phyloP scores from a whole-genome alignment of 2,888 invertebrate genomes.

The Panzeria rudis region DNA sequence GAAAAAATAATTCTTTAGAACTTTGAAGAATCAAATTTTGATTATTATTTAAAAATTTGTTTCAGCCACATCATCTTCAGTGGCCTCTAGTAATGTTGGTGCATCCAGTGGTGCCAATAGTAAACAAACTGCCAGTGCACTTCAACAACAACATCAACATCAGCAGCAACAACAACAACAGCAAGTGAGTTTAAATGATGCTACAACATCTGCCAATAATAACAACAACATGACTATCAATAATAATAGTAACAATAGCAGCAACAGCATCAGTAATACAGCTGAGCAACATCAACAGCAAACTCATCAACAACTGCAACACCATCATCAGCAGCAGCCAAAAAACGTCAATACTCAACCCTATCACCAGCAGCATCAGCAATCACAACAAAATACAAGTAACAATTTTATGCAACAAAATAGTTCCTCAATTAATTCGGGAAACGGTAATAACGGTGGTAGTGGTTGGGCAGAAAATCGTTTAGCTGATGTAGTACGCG shows the following conservation, averaged over 20 bases:
- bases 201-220: conserved; percentile 75
- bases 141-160: conserved; percentile 65
- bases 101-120: conserved; percentile 69
- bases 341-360: conserved; percentile 74
- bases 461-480: conserved; percentile 86
- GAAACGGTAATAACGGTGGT: conserved; percentile 76
- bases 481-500: conserved; percentile 91
- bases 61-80: conserved; percentile 73
- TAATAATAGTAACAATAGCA: conserved; percentile 75
- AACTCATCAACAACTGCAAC: conserved; percentile 54
- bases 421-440: conserved; percentile 77
- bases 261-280: conserved; percentile 63
- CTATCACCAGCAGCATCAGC: conserved; percentile 72
- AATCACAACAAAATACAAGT: conserved; percentile 70
- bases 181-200: conserved; percentile 73
- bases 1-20: too few species aligned
- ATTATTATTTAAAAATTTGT: conserved; percentile 15
- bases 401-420: conserved; percentile 74
- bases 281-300: conserved; percentile 73
- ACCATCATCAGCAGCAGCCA: conserved; percentile 66
- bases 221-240: conserved; percentile 70
- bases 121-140: conserved; percentile 74
- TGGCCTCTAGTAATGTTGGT: conserved; percentile 72
- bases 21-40: not conserved
- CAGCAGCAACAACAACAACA: conserved; percentile 72